Percentiles rank a stretch among this genome's conserved stretches.
Evolutionary conservation across 2,113 vertebrate genomes (phyloP).

Genomic region (Erythrocebus patas): DNA sequence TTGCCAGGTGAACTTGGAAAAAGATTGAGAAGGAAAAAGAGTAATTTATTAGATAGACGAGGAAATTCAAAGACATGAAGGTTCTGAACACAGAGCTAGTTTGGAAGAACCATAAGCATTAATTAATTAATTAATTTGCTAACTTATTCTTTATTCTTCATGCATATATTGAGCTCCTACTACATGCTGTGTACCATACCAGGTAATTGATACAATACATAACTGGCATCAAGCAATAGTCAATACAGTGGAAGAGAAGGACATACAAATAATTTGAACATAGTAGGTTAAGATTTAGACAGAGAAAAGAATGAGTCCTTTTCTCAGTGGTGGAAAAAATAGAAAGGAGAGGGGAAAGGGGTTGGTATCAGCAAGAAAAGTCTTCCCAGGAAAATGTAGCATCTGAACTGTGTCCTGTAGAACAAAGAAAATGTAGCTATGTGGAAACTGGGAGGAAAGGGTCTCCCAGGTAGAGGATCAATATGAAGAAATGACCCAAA

Average conservation of each 20-base stretch:
- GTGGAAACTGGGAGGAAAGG: neutral
- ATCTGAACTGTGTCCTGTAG: neutral
- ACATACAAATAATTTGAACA: neutral
- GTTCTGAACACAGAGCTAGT: neutral
- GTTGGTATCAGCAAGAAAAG: neutral
- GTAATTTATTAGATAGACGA: neutral
- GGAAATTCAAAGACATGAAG: neutral
- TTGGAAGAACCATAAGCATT: neutral
- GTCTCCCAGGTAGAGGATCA: neutral
- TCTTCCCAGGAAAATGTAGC: neutral
- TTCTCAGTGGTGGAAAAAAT: neutral
- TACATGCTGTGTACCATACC: neutral
- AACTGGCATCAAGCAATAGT: neutral
- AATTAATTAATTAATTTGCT: neutral
- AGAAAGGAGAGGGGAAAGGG: rapidly evolving
- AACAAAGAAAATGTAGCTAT: neutral
- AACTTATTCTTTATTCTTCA: neutral
- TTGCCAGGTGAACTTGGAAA: neutral
- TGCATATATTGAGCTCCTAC: neutral
- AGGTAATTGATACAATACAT: neutral
- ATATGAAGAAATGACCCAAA: neutral
- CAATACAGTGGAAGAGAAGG: neutral
- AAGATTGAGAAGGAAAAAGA: neutral
- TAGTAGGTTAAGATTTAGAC: neutral
- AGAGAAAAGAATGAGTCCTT: neutral